Evolutionary conservation across 2,113 vertebrate genomes (phyloP).

Genomic region (Pleuronectes platessa): DNA sequence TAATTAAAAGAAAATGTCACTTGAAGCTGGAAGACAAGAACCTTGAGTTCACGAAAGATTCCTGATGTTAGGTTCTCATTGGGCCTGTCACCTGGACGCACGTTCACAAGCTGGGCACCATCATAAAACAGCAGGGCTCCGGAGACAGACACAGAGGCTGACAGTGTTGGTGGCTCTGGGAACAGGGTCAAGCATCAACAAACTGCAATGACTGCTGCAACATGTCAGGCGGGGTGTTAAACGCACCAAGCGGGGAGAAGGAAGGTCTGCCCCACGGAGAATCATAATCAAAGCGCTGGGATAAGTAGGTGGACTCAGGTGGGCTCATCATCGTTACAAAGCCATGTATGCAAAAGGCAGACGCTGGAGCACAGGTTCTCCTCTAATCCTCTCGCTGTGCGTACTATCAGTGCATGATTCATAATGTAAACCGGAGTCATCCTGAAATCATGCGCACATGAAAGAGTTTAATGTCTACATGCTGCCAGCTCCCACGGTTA

Average conservation of each 20-base stretch:
- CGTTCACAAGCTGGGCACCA: conserved; percentile 6
- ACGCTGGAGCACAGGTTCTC: conserved; percentile 10
- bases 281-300: conserved; percentile 38
- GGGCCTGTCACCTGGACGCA: neutral
- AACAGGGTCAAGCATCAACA: conserved; percentile 16
- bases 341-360: conserved; percentile 9
- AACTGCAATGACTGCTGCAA: conserved; percentile 20
- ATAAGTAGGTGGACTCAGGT: conserved; percentile 13
- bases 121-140: conserved; percentile 9
- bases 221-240: conserved; percentile 34
- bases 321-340: conserved; percentile 27
- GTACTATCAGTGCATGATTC: conserved; percentile 6
- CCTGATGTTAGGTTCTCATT: neutral
- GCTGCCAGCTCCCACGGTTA: conserved; percentile 16
- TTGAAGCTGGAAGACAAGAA: neutral
- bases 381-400: conserved; percentile 24
- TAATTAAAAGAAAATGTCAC: neutral
- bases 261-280: conserved; percentile 22
- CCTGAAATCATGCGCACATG: conserved; percentile 22
- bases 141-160: conserved; percentile 1
- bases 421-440: conserved; percentile 30
- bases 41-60: neutral
- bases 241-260: conserved; percentile 12
- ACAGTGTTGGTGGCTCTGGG: neutral
- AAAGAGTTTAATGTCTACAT: conserved; percentile 28